Percentiles rank a stretch among this genome's conserved stretches.
Conservation (phyloP, 35 echinoderm and acorn worm species). For the Ptychodera flava region DNA sequence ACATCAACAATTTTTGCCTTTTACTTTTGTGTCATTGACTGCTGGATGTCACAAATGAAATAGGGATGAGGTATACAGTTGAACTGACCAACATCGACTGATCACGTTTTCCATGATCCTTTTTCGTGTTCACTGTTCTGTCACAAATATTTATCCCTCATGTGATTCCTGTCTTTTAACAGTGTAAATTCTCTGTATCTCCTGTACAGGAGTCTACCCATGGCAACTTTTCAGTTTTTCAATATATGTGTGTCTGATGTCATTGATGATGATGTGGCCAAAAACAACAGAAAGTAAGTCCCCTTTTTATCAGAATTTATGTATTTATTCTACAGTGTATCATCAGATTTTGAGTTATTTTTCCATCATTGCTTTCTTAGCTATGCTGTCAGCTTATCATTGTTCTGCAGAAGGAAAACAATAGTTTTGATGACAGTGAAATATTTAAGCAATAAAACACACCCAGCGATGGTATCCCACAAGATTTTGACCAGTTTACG, state of each 20-base stretch:
- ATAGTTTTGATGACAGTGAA: not conserved
- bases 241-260: constrained; percentile 87
- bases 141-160: too few species aligned
- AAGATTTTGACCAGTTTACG: too few species aligned
- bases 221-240: constrained; percentile 53
- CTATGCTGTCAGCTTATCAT: not conserved
- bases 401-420: not conserved
- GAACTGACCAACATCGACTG: not conserved
- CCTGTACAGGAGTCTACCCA: constrained; percentile 55
- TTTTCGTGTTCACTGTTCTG: too few species aligned
- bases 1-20: too few species aligned
- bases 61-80: not conserved
- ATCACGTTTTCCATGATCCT: not conserved
- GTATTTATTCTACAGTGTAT: not conserved
- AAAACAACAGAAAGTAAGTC: constrained; percentile 61
- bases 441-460: not conserved
- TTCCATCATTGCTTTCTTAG: not conserved
- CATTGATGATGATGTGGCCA: constrained; percentile 74
- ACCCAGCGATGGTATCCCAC: too few species aligned
- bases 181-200: constrained; percentile 15
- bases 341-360: not conserved
- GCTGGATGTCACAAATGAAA: not conserved
- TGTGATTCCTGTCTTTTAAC: too few species aligned
- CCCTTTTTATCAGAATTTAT: too few species aligned
- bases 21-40: too few species aligned